Evolutionary conservation across 1,140 invertebrate genomes (phyloP), one percentile per base, ranked within the genome.

Genomic region (Drosophila kepulauana): DNA sequence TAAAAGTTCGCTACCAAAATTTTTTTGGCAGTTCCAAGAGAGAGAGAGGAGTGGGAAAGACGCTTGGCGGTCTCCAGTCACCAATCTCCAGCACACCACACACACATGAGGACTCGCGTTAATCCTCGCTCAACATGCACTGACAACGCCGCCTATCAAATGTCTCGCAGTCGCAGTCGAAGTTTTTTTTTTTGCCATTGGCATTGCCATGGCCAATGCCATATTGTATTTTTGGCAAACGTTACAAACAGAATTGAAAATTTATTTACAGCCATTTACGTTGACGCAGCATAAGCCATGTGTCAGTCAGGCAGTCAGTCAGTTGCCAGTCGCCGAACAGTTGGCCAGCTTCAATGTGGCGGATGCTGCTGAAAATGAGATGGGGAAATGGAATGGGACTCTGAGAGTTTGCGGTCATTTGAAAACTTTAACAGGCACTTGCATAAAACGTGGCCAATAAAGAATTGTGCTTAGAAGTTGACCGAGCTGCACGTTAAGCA

Each of bases 161-260:
- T 75, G 72, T 75, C 72, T 41, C 52, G 20, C 52, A 51, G 62
- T 7, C 62, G n/a, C 13, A 35, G 20, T 25, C 20, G 28, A 43
- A 6, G 13, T 16, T 41, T 38, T 70, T 63, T 70, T 63, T 57
- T 25, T 25, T 3, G 20, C 20, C 20, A 25, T 25, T 25, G 65
- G 11, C 72, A 75, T 41, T 57, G 58, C 41, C 66, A 70, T 51
- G 69, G 57, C 10, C 52, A 66, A 41, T 51, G 69, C 35, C 66
- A 68, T 74, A 74, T 74, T 63, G 69, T 78, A 74, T 78, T 78
- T 75, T 78, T 78, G 75, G 75, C 70, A 75, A 70, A 86, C 67
- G 73, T 65, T 82, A 82, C 82, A 87, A 87, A 89, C 85, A 78
- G 85, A 89, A 89, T 88, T 89, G 85, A 75, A 89, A 88, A 88